Conservation (phyloP, 2,797 vertebrate species). For the Gambelia wislizenii region DNA sequence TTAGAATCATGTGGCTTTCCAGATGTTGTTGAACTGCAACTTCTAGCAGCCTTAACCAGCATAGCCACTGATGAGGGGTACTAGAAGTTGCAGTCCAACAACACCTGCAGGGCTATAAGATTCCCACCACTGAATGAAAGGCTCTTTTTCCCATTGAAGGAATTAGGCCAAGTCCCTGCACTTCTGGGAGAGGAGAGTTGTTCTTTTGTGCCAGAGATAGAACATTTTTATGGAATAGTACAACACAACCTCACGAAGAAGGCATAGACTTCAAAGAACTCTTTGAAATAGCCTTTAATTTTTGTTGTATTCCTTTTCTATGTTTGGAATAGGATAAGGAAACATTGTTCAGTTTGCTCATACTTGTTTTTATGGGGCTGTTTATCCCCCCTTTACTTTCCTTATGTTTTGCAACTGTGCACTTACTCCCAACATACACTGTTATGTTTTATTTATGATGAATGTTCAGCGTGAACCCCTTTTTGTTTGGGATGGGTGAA, state of each 20-base stretch:
- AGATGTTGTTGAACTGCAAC: too few species aligned
- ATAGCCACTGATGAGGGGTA: too few species aligned
- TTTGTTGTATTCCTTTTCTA: background rate
- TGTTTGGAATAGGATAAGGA: background rate
- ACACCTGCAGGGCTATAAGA: too few species aligned
- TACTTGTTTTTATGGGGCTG: background rate
- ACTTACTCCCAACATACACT: background rate
- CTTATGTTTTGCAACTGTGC: background rate
- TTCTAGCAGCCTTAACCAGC: too few species aligned
- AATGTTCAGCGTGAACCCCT: background rate
- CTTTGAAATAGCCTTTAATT: conserved; percentile 28
- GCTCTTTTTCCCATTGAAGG: background rate
- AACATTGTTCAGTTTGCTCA: background rate
- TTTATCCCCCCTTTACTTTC: background rate
- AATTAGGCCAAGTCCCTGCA: background rate
- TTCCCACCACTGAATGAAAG: background rate
- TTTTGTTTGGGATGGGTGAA: conserved; percentile 10
- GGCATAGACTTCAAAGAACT: background rate
- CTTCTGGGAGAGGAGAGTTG: background rate
- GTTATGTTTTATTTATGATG: conserved; percentile 28
- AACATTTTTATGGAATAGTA: background rate
- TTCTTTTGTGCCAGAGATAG: background rate
- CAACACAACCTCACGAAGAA: background rate
- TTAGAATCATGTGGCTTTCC: too few species aligned
- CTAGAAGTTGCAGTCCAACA: too few species aligned